phyloP scores from a whole-genome alignment of 2,113 vertebrate genomes.

The Oostethus manadensis region DNA sequence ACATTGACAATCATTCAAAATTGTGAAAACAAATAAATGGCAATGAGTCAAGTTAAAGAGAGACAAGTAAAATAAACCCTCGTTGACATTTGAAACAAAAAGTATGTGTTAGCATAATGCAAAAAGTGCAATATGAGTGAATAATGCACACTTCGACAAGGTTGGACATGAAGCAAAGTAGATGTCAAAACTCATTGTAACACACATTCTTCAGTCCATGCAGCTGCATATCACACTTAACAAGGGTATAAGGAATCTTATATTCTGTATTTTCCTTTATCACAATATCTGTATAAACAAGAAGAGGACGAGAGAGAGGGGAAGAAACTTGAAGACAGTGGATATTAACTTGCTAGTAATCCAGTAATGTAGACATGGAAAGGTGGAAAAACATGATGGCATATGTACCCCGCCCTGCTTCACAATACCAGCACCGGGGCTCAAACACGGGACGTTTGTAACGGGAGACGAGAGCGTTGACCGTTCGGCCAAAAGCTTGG shows the following conservation, averaged over 20 bases:
- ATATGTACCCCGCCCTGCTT: too few relatives aligned
- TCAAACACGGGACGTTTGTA: too few relatives aligned
- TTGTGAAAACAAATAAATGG: conserved; percentile 5
- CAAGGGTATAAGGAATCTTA: conserved; percentile 63
- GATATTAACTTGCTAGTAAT: too few relatives aligned
- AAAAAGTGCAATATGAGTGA: conserved; percentile 81
- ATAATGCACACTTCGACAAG: conserved; percentile 85
- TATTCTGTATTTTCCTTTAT: conserved; percentile 47
- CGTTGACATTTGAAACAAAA: conserved; percentile 55
- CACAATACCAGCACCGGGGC: too few relatives aligned
- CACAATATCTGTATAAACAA: conserved; percentile 27
- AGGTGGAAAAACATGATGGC: too few relatives aligned
- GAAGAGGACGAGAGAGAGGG: conserved; percentile 12
- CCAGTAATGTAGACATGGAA: conserved; percentile 21
- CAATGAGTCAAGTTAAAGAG: conserved; percentile 51
- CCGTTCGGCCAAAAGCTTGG: too few relatives aligned
- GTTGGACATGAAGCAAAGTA: conserved; percentile 88
- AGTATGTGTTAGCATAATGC: conserved; percentile 78
- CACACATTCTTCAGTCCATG: conserved; percentile 84
- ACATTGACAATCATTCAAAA: conserved; percentile 34
- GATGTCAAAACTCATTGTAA: conserved; percentile 86
- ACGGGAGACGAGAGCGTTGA: too few relatives aligned
- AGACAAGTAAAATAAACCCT: conserved; percentile 56
- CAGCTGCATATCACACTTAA: conserved; percentile 78
- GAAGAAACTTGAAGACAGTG: conserved; percentile 3